Conservation (phyloP, 2,797 vertebrate species). For the Halcyon leucocephala region DNA sequence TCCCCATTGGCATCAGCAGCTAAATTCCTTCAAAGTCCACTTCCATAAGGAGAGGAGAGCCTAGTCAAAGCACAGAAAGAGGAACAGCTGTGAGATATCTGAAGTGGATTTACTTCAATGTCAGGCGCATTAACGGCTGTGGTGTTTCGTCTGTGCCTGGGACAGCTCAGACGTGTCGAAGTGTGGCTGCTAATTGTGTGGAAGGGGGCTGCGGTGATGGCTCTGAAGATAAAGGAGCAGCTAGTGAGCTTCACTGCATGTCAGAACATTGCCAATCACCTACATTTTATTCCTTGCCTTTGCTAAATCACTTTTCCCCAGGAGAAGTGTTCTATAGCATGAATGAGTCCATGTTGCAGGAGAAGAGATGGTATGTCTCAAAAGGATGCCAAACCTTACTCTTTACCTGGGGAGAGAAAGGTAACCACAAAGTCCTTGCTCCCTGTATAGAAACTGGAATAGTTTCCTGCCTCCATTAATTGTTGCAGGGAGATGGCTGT, state of each 20-base stretch:
- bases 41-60: neutral
- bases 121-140: neutral
- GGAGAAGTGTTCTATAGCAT: neutral
- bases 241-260: neutral
- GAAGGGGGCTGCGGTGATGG: neutral
- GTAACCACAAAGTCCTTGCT: neutral
- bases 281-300: neutral
- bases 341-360: neutral
- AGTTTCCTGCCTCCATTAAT: neutral
- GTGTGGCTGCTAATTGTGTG: neutral
- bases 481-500: neutral
- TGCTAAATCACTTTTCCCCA: neutral
- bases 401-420: neutral
- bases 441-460: neutral
- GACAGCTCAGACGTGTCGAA: neutral
- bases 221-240: neutral
- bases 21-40: slow-evolving; percentile 40
- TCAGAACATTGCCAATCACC: neutral
- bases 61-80: neutral
- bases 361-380: neutral
- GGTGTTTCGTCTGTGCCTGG: neutral
- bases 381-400: neutral
- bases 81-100: slow-evolving; percentile 19
- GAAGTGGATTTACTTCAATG: neutral
- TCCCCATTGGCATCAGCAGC: neutral